Evolutionary conservation across 1,140 invertebrate species (phyloP), one percentile per base, ranked within the genome.

Genomic region (Samia ricini): DNA sequence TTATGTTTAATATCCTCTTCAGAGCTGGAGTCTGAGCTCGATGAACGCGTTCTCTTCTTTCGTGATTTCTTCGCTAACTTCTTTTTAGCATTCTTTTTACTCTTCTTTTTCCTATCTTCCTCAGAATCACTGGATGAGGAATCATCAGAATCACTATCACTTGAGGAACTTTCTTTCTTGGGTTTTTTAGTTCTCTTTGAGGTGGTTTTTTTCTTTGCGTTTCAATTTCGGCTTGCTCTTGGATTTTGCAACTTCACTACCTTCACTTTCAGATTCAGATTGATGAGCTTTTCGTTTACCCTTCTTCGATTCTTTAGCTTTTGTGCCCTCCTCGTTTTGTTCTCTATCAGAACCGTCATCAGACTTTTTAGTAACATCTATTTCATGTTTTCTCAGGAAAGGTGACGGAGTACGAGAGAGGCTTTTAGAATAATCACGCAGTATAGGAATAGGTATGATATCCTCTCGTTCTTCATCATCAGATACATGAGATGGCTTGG

Each of bases 341-440:
- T 91, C 78, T 83, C 83, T 88, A 5, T 78, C 86, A 66, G 75
- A 88, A 10, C 58, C 81, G 36, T 85, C 88, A 71, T 90, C 86
- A 2, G 83, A 81, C 61, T 91, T 90, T 60, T 90, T 91, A 24
- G 79, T 79, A 33, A 86, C 89, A 63, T 93, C 90, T n/a, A 94
- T 93, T 79, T 95, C 95, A 70, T 95, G 93, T 55, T 94, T 94
- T 85, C 95, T 95, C 61, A 95, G 93, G 84, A 96, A 96, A 52
- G 95, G 95, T 20, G 95, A 96, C 20, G 95, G 95, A 1, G 95
- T 96, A 64, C 95, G 92, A 7, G 95, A 96, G 19, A 96, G 89
- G 74, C 95, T 96, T 83, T 92, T 92, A 20, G 93, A 94, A 77
- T 93, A 94, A 59, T 92, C 81, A 42, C 86, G 76, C 26, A 81